Evolutionary conservation across 1,140 invertebrate species (phyloP).

Genomic region (Zaprionus taronus): DNA sequence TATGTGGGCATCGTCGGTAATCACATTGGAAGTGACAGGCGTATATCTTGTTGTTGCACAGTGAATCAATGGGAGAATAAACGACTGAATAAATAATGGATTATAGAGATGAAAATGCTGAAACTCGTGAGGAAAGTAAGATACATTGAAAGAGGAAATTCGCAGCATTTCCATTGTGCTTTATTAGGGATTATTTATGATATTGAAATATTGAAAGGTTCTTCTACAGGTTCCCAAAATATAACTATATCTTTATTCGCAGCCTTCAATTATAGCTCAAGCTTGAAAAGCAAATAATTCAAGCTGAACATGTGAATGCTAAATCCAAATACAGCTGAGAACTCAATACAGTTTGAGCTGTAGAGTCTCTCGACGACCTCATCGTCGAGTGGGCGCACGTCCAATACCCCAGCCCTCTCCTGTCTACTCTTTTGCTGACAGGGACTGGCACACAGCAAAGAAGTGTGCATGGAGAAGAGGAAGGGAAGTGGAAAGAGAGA

Average conservation of each 20-base stretch:
- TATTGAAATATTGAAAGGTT: neutral
- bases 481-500: neutral
- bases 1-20: conserved; percentile 8
- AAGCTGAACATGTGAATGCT: neutral
- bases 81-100: neutral
- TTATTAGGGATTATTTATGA: neutral
- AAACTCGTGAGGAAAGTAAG: neutral
- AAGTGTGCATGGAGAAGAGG: neutral
- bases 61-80: neutral
- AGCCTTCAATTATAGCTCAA: neutral
- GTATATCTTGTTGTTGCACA: neutral
- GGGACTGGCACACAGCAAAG: neutral
- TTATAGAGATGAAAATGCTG: neutral
- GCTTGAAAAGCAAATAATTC: neutral
- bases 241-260: neutral
- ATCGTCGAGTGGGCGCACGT: conserved; percentile 29
- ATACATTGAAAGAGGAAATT: neutral
- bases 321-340: neutral
- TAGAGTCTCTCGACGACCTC: conserved; percentile 16
- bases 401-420: neutral
- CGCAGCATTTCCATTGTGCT: neutral
- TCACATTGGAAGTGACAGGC: conserved; percentile 6
- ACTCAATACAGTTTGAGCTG: conserved; percentile 20
- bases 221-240: neutral
- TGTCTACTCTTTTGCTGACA: conserved; percentile 1